These are phyloP conservation scores for Erebia ligea DNA, from an alignment of 2,888 invertebrate species.

Conservation along the genomic window DNA sequence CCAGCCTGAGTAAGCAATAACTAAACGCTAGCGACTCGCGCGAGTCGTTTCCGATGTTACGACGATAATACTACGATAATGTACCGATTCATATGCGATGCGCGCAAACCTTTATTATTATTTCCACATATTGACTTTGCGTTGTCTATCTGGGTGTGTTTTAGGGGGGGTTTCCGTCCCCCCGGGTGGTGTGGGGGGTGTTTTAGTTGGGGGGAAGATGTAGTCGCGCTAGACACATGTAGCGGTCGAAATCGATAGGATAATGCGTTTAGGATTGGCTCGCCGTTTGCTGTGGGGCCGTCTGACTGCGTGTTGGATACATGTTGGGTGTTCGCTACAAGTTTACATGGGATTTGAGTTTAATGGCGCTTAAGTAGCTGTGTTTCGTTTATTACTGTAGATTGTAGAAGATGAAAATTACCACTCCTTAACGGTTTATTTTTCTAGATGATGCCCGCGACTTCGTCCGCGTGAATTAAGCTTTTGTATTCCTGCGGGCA, in stretches of 20 bases:
- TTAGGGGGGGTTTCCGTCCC: slow-evolving; percentile 24
- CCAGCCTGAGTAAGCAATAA: slow-evolving; percentile 55
- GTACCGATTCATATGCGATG: slow-evolving; percentile 70
- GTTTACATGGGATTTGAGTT: slow-evolving; percentile 27
- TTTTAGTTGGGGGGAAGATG: slow-evolving; percentile 48
- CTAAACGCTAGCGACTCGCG: slow-evolving; percentile 47
- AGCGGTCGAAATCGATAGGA: slow-evolving; percentile 66
- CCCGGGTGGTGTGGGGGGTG: slow-evolving; percentile 31
- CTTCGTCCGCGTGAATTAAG: no score
- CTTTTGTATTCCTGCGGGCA: no score
- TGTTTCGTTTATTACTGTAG: background rate
- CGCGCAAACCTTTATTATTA: slow-evolving; percentile 77
- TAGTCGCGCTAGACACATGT: slow-evolving; percentile 67
- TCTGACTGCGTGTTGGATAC: slow-evolving; percentile 21
- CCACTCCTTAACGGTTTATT: no score
- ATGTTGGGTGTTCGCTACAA: background rate
- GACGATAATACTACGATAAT: slow-evolving; percentile 68
- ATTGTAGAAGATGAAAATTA: no score
- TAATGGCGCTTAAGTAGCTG: slow-evolving; percentile 15
- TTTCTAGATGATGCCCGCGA: no score
- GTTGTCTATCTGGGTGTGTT: slow-evolving; percentile 59
- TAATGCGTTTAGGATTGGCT: slow-evolving; percentile 72
- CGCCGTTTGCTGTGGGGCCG: slow-evolving; percentile 40
- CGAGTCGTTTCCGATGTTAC: slow-evolving; percentile 54
- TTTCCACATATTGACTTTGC: slow-evolving; percentile 81